A percentile compares a stretch with the other conserved stretches of the same genome.
These are phyloP conservation scores for Oegoconia quadripuncta DNA, from an alignment of 2,888 invertebrate genomes.

Conservation along the genomic window DNA sequence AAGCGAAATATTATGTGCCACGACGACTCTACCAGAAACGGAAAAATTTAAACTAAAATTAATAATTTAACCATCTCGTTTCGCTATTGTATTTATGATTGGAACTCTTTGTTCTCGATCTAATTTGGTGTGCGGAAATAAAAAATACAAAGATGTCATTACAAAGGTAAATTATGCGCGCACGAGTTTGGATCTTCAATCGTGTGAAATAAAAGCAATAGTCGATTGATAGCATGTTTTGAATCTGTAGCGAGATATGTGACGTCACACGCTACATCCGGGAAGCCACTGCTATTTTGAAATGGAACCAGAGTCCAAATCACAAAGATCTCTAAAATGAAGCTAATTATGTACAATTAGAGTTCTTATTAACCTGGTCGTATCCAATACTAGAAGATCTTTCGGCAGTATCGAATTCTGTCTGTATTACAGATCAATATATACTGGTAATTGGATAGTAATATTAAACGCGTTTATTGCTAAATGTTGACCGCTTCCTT, in stretches of 20 bases:
- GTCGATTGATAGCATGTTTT: conserved; percentile 43
- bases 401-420: no score
- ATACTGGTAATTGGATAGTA: conserved; percentile 23
- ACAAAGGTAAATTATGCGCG: not conserved
- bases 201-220: conserved; percentile 38
- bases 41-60: no score
- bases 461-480: conserved; percentile 17
- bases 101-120: conserved; percentile 3
- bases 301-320: conserved; percentile 29
- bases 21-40: no score
- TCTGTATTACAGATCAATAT: no score
- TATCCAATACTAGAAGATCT: no score
- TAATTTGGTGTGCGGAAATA: not conserved
- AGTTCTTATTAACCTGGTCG: conserved; percentile 25
- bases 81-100: not conserved
- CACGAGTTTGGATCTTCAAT: not conserved
- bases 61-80: not conserved
- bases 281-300: conserved; percentile 70
- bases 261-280: conserved; percentile 72
- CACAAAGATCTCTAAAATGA: conserved; percentile 9
- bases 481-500: conserved; percentile 12
- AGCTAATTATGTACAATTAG: conserved; percentile 3
- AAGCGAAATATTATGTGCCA: no score
- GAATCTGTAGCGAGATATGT: conserved; percentile 58
- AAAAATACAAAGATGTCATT: conserved; percentile 2